Conservation (phyloP, 2,113 vertebrate genomes). For the Aramus guarauna region DNA sequence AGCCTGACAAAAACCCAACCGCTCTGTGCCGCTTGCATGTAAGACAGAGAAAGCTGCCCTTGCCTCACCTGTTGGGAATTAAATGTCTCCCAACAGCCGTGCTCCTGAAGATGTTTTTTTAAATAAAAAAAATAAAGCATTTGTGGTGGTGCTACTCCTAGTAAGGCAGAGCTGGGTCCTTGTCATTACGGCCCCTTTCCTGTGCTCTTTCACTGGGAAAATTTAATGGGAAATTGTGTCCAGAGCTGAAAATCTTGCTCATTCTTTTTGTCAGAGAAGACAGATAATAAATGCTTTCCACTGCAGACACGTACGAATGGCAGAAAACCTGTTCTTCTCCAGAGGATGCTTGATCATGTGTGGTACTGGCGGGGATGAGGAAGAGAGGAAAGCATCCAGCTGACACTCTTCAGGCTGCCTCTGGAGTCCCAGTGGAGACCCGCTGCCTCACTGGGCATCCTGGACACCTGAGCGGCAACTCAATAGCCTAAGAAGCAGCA, state of each 20-base stretch:
- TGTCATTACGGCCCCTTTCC: not conserved
- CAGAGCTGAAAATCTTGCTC: not conserved
- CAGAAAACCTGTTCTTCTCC: not conserved
- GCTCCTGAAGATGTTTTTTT: not conserved
- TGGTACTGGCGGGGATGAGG: not conserved
- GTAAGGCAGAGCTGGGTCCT: not conserved
- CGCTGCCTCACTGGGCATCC: not conserved
- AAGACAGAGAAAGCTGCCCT: not conserved
- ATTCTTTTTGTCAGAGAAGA: not conserved
- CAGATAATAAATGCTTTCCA: not conserved
- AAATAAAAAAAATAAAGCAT: not conserved
- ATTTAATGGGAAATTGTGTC: not conserved
- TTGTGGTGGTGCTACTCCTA: not conserved
- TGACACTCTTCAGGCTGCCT: not conserved
- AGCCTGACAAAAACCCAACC: not conserved
- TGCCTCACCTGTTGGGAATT: not conserved
- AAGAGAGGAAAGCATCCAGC: not conserved
- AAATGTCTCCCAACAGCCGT: not conserved
- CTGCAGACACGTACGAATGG: not conserved
- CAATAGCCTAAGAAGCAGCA: not conserved
- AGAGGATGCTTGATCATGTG: not conserved
- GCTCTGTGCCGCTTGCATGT: accelerated
- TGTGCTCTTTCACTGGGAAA: not conserved
- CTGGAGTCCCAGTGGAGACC: not conserved
- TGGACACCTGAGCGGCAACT: not conserved